Percentiles rank a stretch among this genome's conserved stretches.
phyloP scores from a whole-genome alignment of 2,797 vertebrate genomes.

The Neosalanx taihuensis region DNA sequence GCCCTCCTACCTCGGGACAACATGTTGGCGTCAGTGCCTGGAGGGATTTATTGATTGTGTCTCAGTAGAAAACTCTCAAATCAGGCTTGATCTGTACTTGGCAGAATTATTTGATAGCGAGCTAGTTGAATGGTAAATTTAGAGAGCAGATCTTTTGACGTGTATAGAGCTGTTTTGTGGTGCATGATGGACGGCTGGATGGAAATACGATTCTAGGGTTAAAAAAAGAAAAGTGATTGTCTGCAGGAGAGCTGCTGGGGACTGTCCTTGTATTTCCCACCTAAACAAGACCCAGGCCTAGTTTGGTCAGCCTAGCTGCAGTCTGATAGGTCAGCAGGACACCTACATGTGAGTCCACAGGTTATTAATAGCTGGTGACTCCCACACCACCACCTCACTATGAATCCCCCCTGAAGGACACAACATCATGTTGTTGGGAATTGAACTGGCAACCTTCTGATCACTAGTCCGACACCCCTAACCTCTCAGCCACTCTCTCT shows the following conservation, averaged over 20 bases:
- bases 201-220: background rate
- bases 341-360: slow-evolving; percentile 24
- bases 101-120: background rate
- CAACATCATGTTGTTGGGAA: no score
- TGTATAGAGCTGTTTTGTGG: background rate
- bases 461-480: no score
- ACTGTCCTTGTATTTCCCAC: background rate
- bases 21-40: background rate
- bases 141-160: background rate
- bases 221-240: background rate
- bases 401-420: slow-evolving; percentile 50
- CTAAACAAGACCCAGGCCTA: background rate
- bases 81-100: background rate
- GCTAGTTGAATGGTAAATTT: background rate
- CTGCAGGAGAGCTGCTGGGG: background rate
- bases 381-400: slow-evolving; percentile 35
- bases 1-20: background rate
- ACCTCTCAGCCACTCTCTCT: no score
- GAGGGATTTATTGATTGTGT: background rate
- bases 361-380: slow-evolving; percentile 55
- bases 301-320: slow-evolving; percentile 9
- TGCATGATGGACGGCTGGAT: background rate
- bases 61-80: background rate
- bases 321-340: slow-evolving; percentile 20
- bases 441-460: no score